phyloP scores from a whole-genome alignment of 92 coral and sea anemone species.

The Phenganax marumi region DNA sequence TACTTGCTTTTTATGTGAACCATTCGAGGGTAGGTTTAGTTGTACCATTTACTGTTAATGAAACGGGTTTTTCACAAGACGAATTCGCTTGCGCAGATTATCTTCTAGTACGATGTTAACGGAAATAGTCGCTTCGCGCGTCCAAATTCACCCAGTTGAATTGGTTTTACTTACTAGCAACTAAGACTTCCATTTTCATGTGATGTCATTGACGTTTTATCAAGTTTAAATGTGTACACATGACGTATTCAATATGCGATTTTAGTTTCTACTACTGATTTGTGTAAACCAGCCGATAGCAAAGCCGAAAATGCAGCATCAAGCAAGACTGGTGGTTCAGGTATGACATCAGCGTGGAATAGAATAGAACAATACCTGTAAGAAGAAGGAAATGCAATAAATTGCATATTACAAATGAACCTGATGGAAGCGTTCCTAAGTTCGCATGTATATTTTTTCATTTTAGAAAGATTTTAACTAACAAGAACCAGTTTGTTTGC shows the following conservation, averaged over 20 bases:
- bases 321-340: slow-evolving; percentile 5
- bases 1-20: slow-evolving; percentile 6
- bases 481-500: too few species aligned
- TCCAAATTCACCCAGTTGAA: too few species aligned
- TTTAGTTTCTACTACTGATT: not conserved
- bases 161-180: too few species aligned
- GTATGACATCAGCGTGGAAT: not conserved
- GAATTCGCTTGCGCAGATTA: not conserved
- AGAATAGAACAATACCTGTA: not conserved
- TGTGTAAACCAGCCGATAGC: not conserved
- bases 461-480: too few species aligned
- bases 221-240: not conserved
- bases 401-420: too few species aligned
- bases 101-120: not conserved
- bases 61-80: not conserved
- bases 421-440: too few species aligned
- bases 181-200: too few species aligned
- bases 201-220: not conserved
- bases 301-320: not conserved
- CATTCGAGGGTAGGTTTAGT: not conserved
- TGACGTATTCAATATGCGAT: not conserved
- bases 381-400: too few species aligned
- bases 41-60: not conserved
- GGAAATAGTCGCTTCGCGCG: too few species aligned
- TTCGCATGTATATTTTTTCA: too few species aligned